Base-by-base conservation (phyloP, 1,140 invertebrate genomes). In the Drosophila sulfurigaster region DNA sequence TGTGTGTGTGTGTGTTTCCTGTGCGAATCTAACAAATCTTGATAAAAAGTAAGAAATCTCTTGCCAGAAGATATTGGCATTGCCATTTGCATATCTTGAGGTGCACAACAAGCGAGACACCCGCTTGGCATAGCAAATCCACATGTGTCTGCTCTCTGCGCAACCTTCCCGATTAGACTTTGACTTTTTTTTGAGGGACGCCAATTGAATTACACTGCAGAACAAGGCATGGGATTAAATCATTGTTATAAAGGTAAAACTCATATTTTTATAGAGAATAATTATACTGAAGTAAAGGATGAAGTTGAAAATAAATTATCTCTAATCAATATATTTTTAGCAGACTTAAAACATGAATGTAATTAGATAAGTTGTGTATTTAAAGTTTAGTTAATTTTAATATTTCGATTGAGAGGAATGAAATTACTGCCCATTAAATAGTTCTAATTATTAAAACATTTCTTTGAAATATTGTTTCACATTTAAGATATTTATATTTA, bases 191-290 rank as follows among this genome's bases (percentile, higher is more conserved):
- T 16, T 15, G 45, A 52, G 16, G 16, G 16, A 62, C 73, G 74
- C 59, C 69, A 81, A 75, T 74, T 69, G 70, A 78, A 78, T 78
- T 75, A 82, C 62, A 75, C 70, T 69, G 6, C 13, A 16, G 30
- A 51, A 51, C 60, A 63, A 48, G 3, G 2, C 7, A 10, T 30
- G n/a, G 0, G 41, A 46, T 59, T 3, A 25, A 25, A 0, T 25
- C 3, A 25, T 25, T 25, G 20, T 25, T 25, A 25, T 32, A 32
- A 32, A 1, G 1, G 1, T 32, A 32, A 32, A 5, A 32, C 1
- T 32, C 5, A 32, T 32, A 7, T 32, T 32, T 32, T 6, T 32
- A 32, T 32, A 32, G 5, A 32, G 5, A 32, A 7, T 32, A 32
- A 32, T 32, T 25, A 25, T 25, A 25, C 20, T 25, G 20, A 41